Evolutionary conservation across 2,113 vertebrate genomes (phyloP).

Genomic region (Apteryx owenii): DNA sequence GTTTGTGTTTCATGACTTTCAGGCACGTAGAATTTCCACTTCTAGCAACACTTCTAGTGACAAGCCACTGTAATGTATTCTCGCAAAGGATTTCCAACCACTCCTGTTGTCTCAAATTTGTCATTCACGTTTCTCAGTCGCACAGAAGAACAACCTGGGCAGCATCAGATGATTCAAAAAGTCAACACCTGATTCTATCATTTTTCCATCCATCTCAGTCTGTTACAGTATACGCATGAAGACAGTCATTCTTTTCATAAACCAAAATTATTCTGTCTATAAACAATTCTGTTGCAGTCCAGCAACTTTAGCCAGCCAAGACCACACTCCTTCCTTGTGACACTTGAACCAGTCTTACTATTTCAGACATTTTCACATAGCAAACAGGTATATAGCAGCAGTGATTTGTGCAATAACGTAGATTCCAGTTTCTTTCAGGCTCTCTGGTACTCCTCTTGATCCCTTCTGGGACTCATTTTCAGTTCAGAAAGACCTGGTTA

Average conservation of each 20-base stretch:
- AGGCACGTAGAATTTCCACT: neutral
- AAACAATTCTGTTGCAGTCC: neutral
- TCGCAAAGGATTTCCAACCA: neutral
- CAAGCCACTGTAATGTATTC: neutral
- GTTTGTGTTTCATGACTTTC: neutral
- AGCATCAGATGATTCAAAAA: neutral
- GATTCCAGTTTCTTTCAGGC: neutral
- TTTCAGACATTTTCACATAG: neutral
- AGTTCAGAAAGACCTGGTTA: constrained; percentile 13
- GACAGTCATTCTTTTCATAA: neutral
- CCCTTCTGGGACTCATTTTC: neutral
- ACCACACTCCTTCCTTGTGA: neutral
- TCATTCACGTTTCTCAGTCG: neutral
- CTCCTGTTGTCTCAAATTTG: neutral
- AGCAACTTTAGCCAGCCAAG: neutral
- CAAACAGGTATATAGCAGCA: neutral
- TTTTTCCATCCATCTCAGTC: neutral
- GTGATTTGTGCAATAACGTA: neutral
- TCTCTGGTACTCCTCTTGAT: neutral
- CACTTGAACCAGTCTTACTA: neutral
- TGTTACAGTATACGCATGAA: neutral
- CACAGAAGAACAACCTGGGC: neutral
- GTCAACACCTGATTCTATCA: neutral
- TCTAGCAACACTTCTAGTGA: neutral
- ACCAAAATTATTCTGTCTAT: neutral